Base-by-base conservation (phyloP, 2,113 vertebrate genomes). In the Benthochromis sp. region DNA sequence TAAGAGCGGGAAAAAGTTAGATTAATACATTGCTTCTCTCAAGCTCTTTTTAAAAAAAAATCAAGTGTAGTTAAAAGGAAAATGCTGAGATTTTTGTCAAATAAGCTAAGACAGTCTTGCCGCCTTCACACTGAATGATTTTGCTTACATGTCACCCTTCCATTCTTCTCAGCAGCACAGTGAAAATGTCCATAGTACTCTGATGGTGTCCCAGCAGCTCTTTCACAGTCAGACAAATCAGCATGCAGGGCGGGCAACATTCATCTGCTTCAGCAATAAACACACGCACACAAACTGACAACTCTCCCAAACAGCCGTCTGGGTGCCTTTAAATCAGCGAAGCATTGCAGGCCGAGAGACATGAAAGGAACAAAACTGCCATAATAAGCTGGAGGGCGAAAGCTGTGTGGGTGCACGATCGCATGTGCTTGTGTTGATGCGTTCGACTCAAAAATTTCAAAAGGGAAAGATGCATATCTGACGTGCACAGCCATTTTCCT, bases 181-280 rank as follows among this genome's bases (percentile, higher is more conserved):
- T 61, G 40, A 59, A 27, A 79, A 86, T 7, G 21, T 71, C 84
- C 55, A 69, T 40, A 29, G 3, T 14, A 5, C 47, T 54, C 21
- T 50, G 38, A 84, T 8, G 36, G 38, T 16, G 24, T 85, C 63
- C 85, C 52, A 1, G 66, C 66, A 82, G 88, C 79, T 40, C 76
- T 57, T 83, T 88, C 79, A 83, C 57, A 66, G 47, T 54, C 78
- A 54, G 45, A 92, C 50, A 83, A 88, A 88, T 69, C 52, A 85
- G 84, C 11, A n/a, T 31, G 50, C 45, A 69, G 14, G 52, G 21
- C 5, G 0, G 38, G 57, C 45, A 5, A 43, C 82, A 82, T 69
- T 71, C 61, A 61, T 82, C 61, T 29, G 50, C 40, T 79, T n/a
- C 84, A 50, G 52, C 29, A 66, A 81, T 31, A 40, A 16, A 84